Evolutionary conservation across 2,797 vertebrate genomes (phyloP).

Genomic region (Ceryle rudis): DNA sequence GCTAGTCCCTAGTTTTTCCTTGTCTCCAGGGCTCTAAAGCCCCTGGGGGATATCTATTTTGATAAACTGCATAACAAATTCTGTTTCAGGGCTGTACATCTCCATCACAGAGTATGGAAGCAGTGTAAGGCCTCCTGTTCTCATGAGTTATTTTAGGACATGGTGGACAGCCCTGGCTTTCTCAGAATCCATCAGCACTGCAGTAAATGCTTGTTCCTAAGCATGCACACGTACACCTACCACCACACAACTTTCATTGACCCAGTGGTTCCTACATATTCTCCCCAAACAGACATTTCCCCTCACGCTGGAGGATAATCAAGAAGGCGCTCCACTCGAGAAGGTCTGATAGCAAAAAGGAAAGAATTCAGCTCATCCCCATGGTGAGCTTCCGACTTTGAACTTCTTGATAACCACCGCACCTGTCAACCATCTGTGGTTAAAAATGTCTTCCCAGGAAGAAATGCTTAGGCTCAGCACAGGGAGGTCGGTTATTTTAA

Average conservation of each 20-base stretch:
- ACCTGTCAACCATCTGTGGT: neutral
- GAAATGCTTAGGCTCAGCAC: neutral
- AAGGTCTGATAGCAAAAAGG: neutral
- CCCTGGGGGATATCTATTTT: neutral
- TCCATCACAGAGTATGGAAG: neutral
- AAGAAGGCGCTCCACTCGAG: constrained; percentile 3
- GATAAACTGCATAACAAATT: constrained; percentile 17
- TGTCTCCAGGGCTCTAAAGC: neutral
- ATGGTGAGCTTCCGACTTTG: neutral
- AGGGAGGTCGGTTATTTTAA: constrained; percentile 32
- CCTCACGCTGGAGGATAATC: neutral
- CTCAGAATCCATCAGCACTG: constrained; percentile 23
- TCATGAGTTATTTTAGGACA: constrained; percentile 49
- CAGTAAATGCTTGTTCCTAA: constrained; percentile 12
- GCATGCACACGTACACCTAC: neutral
- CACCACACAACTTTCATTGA: neutral
- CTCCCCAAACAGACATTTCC: neutral
- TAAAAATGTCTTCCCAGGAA: constrained; percentile 30
- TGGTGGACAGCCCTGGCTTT: neutral
- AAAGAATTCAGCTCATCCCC: constrained; percentile 9
- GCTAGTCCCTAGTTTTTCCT: neutral
- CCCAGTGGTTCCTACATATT: neutral
- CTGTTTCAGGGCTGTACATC: neutral
- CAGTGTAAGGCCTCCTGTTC: constrained; percentile 27
- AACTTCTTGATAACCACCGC: neutral